A percentile compares a stretch with the other conserved stretches of the same genome.
Evolutionary conservation across 92 coral and sea anemone genomes (phyloP).

Genomic region (Phenganax stokvisi): DNA sequence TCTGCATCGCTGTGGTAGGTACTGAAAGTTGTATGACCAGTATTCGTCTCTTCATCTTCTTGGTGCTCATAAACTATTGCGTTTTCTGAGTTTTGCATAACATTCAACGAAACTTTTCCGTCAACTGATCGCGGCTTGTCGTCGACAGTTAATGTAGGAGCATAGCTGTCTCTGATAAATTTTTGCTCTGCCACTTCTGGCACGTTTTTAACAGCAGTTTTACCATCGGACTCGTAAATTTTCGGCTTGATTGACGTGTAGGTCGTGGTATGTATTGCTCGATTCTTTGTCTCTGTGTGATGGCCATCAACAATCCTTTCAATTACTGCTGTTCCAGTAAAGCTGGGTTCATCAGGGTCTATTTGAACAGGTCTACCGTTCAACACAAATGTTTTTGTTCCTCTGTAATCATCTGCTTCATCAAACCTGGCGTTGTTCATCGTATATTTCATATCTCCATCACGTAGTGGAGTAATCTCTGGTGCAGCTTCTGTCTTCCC

Average conservation of each 20-base stretch:
- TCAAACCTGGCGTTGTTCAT: background rate
- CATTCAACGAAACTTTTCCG: background rate
- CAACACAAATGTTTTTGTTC: background rate
- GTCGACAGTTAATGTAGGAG: background rate
- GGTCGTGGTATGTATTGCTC: conserved; percentile 6
- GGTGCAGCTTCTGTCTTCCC: background rate
- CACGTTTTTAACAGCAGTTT: background rate
- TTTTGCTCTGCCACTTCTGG: background rate
- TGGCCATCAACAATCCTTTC: background rate
- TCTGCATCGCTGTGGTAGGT: too few species aligned
- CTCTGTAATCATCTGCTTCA: background rate
- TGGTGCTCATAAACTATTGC: background rate
- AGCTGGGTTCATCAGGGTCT: too few species aligned
- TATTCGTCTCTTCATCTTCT: background rate
- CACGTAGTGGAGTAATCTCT: background rate
- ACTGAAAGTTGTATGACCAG: too few species aligned
- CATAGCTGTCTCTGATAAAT: background rate
- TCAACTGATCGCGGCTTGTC: background rate
- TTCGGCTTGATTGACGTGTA: background rate
- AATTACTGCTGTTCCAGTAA: background rate
- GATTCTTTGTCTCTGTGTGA: background rate
- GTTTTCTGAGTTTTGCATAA: background rate
- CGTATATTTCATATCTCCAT: background rate
- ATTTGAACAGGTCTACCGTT: background rate
- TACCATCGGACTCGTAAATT: background rate